Percentiles rank a stretch among this genome's conserved stretches.
These are phyloP conservation scores for Apodemia mormo DNA, from an alignment of 2,888 invertebrate species.

Conservation along the genomic window DNA sequence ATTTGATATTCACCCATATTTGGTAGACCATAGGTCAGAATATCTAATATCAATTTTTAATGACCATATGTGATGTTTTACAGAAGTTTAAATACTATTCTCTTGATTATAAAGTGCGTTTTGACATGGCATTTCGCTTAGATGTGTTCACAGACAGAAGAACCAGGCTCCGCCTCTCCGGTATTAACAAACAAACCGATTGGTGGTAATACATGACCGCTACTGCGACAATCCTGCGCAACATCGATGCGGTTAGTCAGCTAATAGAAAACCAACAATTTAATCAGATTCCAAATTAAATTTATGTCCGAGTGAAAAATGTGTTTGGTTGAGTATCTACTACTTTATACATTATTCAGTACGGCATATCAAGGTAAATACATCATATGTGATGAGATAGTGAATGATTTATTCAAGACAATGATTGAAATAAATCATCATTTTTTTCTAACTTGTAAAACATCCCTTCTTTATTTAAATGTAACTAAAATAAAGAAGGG, in stretches of 20 bases:
- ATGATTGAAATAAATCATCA: too few species aligned
- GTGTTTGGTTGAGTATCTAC: slow-evolving; percentile 26
- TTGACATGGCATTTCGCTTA: slow-evolving; percentile 32
- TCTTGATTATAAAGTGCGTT: slow-evolving; percentile 40
- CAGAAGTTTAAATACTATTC: slow-evolving; percentile 42
- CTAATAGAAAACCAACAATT: slow-evolving; percentile 40
- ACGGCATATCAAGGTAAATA: neutral
- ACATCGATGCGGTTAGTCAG: slow-evolving; percentile 57
- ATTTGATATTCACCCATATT: slow-evolving; percentile 48
- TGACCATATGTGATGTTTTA: slow-evolving; percentile 34
- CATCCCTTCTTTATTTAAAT: too few species aligned
- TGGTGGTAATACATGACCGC: slow-evolving; percentile 57
- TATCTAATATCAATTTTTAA: slow-evolving; percentile 41
- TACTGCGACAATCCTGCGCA: slow-evolving; percentile 73
- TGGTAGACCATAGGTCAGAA: slow-evolving; percentile 42
- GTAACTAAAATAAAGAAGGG: too few species aligned
- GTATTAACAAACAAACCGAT: slow-evolving; percentile 70
- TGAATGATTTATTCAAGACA: too few species aligned
- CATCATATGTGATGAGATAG: too few species aligned
- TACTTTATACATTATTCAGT: slow-evolving; percentile 19
- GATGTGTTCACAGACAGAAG: slow-evolving; percentile 42
- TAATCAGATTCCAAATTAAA: slow-evolving; percentile 30
- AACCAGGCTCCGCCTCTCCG: slow-evolving; percentile 60
- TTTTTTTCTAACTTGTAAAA: too few species aligned
- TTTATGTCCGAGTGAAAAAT: slow-evolving; percentile 32